A percentile compares a stretch with the other conserved stretches of the same genome.
phyloP scores from a whole-genome alignment of 2,113 vertebrate genomes.

The Callorhinus ursinus region DNA sequence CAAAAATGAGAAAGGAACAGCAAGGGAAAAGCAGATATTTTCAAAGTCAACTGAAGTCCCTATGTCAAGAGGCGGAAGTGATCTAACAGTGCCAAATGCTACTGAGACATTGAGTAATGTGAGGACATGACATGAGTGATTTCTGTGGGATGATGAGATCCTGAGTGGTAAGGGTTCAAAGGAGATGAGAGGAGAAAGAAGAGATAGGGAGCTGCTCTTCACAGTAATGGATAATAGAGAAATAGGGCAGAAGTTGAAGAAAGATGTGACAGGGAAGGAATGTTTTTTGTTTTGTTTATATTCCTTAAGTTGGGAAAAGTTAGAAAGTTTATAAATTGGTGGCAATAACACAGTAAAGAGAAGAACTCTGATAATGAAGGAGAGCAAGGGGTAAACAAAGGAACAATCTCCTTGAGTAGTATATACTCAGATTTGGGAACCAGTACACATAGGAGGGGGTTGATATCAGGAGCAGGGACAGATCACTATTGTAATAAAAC shows the following conservation, averaged over 20 bases:
- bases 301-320: background rate
- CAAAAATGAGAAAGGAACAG: background rate
- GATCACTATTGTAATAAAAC: background rate
- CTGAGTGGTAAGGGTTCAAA: background rate
- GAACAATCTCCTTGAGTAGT: background rate
- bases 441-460: background rate
- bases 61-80: background rate
- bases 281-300: background rate
- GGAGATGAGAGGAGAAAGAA: background rate
- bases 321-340: background rate
- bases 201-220: background rate
- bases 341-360: background rate
- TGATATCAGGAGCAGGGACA: background rate
- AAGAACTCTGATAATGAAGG: background rate
- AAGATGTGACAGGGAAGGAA: background rate
- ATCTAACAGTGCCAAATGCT: background rate
- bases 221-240: background rate
- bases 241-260: background rate
- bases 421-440: background rate
- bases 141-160: background rate
- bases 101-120: background rate
- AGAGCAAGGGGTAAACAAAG: background rate
- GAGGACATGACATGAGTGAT: background rate
- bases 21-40: background rate
- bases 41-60: background rate